Base-by-base conservation (phyloP, 2,113 vertebrate species). In the Coregonus clupeaformis region DNA sequence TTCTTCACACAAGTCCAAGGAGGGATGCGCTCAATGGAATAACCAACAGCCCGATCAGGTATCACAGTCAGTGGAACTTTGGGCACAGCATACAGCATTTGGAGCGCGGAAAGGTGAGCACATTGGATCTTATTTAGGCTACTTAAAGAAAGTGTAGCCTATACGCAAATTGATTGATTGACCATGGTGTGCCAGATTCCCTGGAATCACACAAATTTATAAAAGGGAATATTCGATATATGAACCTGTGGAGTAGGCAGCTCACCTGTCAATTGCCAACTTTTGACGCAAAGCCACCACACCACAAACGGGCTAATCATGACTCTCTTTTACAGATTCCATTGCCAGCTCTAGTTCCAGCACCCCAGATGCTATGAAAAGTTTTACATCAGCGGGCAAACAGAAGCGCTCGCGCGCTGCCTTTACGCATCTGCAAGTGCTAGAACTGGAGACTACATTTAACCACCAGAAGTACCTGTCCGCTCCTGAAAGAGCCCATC, bases 391-490 rank as follows among this genome's bases (percentile, higher is more conserved):
- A 3, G 1, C 25, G 0, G 81, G 77, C 27, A 94, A 92, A 1
- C 93, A 91, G 27, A 97, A 96, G 69, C 95, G 97, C 2, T 96
- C 97, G 0, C 90, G 97, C 0, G 96, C 96, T 0, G 97, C 97
- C 0, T 99, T 99, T 42, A 96, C 97, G 5, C 97, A 98, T 86
- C 89, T 93, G 42, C 97, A 99, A 79, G 95, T 99, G 68, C 83
- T 97, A 0, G 96, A 98, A 65, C 85, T 99, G 74, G 97, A 99
- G 88, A 92, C 95, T 27, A 97, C 96, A 65, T 99, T 99, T 84
- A 95, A 93, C 84, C 94, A 92, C 67, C 97, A 98, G 85, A 95
- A 94, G 68, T 99, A 99, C 84, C 93, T 99, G 66, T 98, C 97
- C 0, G 97, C 96, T 1, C 95, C 95, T 0, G 97, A 98, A 74